Evolutionary conservation across 1,140 invertebrate genomes (phyloP).

Genomic region (Calycopis cecrops): DNA sequence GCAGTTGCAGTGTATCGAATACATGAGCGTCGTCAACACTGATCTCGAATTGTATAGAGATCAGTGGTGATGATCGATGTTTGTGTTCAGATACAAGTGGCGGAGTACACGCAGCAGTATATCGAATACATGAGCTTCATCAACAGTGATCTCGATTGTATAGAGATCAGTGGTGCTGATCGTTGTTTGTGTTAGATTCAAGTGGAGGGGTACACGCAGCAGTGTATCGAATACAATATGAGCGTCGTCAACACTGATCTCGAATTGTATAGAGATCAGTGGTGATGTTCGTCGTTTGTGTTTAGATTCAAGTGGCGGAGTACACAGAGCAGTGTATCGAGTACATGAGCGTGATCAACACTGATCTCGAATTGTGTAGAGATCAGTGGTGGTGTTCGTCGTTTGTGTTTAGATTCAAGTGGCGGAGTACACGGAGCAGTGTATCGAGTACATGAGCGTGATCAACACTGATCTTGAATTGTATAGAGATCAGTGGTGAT

Average conservation of each 20-base stretch:
- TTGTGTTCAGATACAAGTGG: constrained; percentile 73
- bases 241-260: constrained; percentile 80
- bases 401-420: constrained; percentile 73
- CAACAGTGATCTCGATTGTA: too few species aligned
- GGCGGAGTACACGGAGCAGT: constrained; percentile 81
- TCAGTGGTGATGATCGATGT: neutral
- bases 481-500: too few species aligned
- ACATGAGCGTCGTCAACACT: constrained; percentile 78
- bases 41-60: too few species aligned
- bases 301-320: constrained; percentile 76
- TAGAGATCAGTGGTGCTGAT: too few species aligned
- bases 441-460: constrained; percentile 80
- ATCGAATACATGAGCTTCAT: constrained; percentile 81
- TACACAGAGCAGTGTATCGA: constrained; percentile 85
- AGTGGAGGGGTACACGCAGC: constrained; percentile 81
- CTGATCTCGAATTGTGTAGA: too few species aligned
- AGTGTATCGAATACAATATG: constrained; percentile 81
- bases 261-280: too few species aligned
- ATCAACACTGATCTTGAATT: constrained; percentile 68
- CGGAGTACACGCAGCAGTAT: constrained; percentile 83
- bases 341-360: constrained; percentile 80
- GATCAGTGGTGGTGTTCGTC: too few species aligned
- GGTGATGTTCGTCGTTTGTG: constrained; percentile 28
- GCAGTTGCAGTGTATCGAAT: constrained; percentile 83
- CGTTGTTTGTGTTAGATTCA: constrained; percentile 50